These are phyloP conservation scores for Fabriciana adippe DNA, from an alignment of 2,888 invertebrate species.

Conservation along the genomic window DNA sequence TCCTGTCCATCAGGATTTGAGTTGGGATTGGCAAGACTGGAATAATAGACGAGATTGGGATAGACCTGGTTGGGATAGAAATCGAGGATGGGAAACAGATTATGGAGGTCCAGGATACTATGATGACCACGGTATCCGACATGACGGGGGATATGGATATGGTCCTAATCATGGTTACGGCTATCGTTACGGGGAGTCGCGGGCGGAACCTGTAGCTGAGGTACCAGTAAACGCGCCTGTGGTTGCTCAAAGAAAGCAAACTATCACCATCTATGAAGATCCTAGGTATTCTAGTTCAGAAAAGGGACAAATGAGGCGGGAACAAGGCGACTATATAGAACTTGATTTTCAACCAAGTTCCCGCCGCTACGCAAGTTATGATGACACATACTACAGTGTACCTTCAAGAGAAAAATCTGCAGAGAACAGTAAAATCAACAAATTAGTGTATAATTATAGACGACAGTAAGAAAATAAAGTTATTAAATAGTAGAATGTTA, in stretches of 20 bases:
- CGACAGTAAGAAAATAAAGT: slow-evolving; percentile 43
- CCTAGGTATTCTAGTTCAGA: slow-evolving; percentile 72
- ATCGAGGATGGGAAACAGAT: slow-evolving; percentile 56
- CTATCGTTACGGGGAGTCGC: slow-evolving; percentile 68
- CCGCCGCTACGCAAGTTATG: slow-evolving; percentile 73
- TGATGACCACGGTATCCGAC: slow-evolving; percentile 67
- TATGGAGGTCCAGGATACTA: slow-evolving; percentile 72
- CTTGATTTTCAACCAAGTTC: slow-evolving; percentile 73
- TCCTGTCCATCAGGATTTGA: slow-evolving; percentile 53
- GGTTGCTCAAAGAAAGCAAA: slow-evolving; percentile 73
- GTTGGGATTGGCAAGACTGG: slow-evolving; percentile 67
- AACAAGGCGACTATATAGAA: slow-evolving; percentile 71
- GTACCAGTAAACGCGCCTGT: slow-evolving; percentile 65
- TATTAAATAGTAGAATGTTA: neutral
- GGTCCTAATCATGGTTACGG: slow-evolving; percentile 70
- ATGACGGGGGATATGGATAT: slow-evolving; percentile 70
- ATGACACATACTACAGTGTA: slow-evolving; percentile 68
- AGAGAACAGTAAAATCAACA: slow-evolving; percentile 76
- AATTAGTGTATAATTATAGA: slow-evolving; percentile 76
- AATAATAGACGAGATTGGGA: slow-evolving; percentile 54
- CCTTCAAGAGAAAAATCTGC: slow-evolving; percentile 57
- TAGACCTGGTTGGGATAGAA: slow-evolving; percentile 52
- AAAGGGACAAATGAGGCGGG: slow-evolving; percentile 63
- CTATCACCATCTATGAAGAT: slow-evolving; percentile 79
- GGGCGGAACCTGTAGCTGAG: slow-evolving; percentile 62